Evolutionary conservation across 2,113 vertebrate species (phyloP).

Genomic region (Mobula birostris): DNA sequence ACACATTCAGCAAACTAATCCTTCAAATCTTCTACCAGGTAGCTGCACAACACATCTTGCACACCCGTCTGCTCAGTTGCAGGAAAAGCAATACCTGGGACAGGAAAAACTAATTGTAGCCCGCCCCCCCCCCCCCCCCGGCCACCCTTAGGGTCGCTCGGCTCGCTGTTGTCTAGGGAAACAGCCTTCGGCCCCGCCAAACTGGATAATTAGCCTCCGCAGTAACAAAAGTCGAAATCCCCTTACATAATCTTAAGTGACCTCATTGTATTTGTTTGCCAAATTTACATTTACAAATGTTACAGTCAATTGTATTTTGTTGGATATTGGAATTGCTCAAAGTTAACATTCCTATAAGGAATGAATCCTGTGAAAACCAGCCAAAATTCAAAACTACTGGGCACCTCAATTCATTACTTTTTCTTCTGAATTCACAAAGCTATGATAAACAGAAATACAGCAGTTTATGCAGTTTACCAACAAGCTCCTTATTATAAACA

Average conservation of each 20-base stretch:
- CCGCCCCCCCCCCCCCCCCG: too few relatives aligned
- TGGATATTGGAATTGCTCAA: too few relatives aligned
- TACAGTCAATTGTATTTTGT: slow-evolving; percentile 2
- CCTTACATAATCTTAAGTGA: neutral
- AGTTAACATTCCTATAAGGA: neutral
- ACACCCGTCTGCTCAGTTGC: neutral
- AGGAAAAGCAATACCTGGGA: neutral
- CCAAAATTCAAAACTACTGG: neutral
- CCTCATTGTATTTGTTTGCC: neutral
- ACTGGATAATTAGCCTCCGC: too few relatives aligned
- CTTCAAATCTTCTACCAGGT: neutral
- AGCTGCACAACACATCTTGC: neutral
- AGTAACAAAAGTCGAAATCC: too few relatives aligned
- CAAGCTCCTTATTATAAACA: neutral
- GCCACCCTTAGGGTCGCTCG: too few relatives aligned
- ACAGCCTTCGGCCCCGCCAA: too few relatives aligned
- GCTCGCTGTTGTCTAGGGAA: too few relatives aligned
- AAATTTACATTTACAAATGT: neutral
- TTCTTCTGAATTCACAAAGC: neutral
- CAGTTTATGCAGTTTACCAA: neutral
- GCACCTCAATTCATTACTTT: neutral
- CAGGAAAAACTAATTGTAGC: neutral
- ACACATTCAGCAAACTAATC: neutral
- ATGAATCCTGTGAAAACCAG: neutral
- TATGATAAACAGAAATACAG: neutral